Conservation (phyloP, 2,888 invertebrate genomes). For the Hartigia nigra region DNA sequence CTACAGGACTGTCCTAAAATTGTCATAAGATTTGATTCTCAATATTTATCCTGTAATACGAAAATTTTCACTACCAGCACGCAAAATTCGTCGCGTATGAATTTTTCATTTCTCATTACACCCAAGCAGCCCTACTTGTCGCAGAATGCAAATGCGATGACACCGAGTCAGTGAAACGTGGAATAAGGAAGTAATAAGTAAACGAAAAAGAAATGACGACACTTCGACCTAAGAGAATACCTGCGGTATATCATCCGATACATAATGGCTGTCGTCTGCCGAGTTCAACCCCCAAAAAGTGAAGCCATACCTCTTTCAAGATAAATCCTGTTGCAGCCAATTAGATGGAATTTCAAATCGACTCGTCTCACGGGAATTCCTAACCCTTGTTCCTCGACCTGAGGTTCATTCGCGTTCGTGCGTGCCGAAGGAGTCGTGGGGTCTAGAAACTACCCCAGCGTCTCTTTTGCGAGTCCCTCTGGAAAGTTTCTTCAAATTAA, state of each 20-base stretch:
- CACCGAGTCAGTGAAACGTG: too few relatives aligned
- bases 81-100: not conserved
- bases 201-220: too few relatives aligned
- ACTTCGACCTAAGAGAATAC: too few relatives aligned
- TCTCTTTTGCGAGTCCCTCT: constrained; percentile 15
- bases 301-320: too few relatives aligned
- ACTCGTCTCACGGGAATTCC: constrained; percentile 14
- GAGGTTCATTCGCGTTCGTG: not conserved
- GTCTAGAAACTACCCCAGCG: too few relatives aligned
- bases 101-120: too few relatives aligned
- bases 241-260: constrained; percentile 22
- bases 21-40: not conserved
- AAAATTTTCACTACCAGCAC: not conserved
- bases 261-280: constrained; percentile 34
- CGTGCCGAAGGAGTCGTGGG: too few relatives aligned
- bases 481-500: constrained; percentile 8
- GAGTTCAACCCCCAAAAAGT: not conserved
- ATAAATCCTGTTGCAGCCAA: constrained; percentile 29
- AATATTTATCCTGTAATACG: not conserved
- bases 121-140: too few relatives aligned
- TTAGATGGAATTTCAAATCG: constrained; percentile 42
- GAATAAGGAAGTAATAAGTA: too few relatives aligned
- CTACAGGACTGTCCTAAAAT: not conserved
- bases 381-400: not conserved
- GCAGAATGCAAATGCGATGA: too few relatives aligned